Evolutionary conservation across 2,113 vertebrate genomes (phyloP), one percentile per base, ranked within the genome.

Genomic region (Naja naja): DNA sequence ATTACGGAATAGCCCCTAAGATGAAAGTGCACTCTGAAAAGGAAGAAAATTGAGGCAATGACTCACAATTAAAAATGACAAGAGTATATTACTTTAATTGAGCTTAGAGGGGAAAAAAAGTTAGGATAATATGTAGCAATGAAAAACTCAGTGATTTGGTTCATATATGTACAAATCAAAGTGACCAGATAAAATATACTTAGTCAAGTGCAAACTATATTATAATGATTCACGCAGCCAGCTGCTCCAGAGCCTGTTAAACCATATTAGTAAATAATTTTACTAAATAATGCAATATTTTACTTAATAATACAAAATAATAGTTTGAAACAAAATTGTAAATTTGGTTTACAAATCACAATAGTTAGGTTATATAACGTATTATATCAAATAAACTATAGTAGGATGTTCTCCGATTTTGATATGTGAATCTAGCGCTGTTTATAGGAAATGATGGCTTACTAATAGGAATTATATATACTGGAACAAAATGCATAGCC

Each of bases 1-100:
- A 64, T 12, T 89, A 60, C 16, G 14, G 7, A 27, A 60, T 43
- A 5, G 1, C 20, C 11, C 10, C 47, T 8, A 0, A 23, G 0
- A 74, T 39, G 1, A 53, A 23, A 30, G 6, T 45, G 27, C 30
- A 49, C 1, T 6, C 7, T n/a, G n/a, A 43, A 92, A 54, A 55
- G 47, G 39, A 22, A 93, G 34, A 27, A 30, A 25, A 10, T 1
- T 4, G 6, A 85, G 9, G 25, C 47, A 53, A 64, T 47, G n/a
- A 8, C 3, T 7, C 39, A 49, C 0, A 9, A 55, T 56, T 89
- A 4, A 88, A 39, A 30, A 52, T 25, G 0, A 8, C 23, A 89
- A 14, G 5, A 45, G 1, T 3, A 25, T 34, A 45, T 10, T 5
- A 49, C 52, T 47, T 39, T 60, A 56, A 90, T 34, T 54, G 3